These are phyloP conservation scores for Aptenodytes forsteri DNA, from an alignment of 2,113 vertebrate species.

Conservation along the genomic window DNA sequence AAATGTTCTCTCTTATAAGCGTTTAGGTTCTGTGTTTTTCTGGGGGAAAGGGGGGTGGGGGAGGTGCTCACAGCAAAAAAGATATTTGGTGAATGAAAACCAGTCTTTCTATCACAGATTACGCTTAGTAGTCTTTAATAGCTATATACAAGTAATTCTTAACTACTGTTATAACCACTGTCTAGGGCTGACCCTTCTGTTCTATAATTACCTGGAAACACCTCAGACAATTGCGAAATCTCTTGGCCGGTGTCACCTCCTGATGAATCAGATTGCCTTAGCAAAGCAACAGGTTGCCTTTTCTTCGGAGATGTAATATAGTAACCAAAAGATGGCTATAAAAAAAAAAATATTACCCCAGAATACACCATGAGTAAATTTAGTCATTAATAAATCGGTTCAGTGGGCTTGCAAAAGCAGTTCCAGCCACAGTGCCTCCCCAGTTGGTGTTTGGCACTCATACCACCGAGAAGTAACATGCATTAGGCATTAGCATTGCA, in stretches of 20 bases:
- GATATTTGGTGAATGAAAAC: not conserved
- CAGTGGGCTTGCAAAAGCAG: not conserved
- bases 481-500: not conserved
- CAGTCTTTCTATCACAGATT: not conserved
- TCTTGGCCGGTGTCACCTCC: constrained; percentile 49
- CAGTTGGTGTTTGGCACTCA: not conserved
- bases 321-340: constrained; percentile 96
- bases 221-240: constrained; percentile 65
- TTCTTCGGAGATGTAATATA: constrained; percentile 92
- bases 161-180: not conserved
- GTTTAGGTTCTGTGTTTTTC: not conserved
- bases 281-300: constrained; percentile 86
- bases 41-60: fast-evolving
- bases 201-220: constrained; percentile 73
- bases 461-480: not conserved
- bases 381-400: not conserved
- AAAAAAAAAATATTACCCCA: not conserved
- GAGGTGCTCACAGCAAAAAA: not conserved
- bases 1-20: not conserved
- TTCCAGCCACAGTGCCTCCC: not conserved
- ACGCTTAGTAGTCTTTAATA: not conserved
- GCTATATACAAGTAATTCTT: not conserved
- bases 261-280: constrained; percentile 76
- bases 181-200: not conserved
- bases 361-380: not conserved